Evolutionary conservation across 1,140 invertebrate species (phyloP).

Genomic region (Drosophila kurseongensis): DNA sequence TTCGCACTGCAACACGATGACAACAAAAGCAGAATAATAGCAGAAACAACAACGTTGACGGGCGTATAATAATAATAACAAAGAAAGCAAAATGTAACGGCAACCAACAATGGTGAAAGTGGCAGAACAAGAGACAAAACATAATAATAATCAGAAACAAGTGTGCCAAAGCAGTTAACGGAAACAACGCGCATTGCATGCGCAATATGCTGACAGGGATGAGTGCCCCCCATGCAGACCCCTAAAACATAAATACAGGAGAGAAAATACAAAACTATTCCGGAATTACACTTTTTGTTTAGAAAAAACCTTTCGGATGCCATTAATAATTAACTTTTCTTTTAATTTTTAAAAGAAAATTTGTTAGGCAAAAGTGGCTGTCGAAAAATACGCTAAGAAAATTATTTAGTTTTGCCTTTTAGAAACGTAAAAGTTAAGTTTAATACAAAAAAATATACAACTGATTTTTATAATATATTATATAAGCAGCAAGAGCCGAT

Average conservation of each 20-base stretch:
- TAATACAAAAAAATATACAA: too few relatives aligned
- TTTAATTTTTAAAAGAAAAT: too few relatives aligned
- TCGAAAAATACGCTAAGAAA: too few relatives aligned
- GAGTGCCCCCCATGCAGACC: constrained; percentile 38
- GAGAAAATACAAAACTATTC: not conserved
- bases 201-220: constrained; percentile 69
- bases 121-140: constrained; percentile 74
- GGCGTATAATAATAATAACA: constrained; percentile 59
- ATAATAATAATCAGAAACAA: constrained; percentile 84
- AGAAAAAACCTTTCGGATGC: too few relatives aligned
- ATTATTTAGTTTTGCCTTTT: too few relatives aligned
- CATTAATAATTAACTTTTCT: too few relatives aligned
- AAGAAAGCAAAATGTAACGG: constrained; percentile 65
- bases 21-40: constrained; percentile 41
- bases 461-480: too few relatives aligned
- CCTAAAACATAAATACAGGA: not conserved
- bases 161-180: constrained; percentile 83
- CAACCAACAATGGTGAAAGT: constrained; percentile 65
- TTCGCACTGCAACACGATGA: constrained; percentile 50
- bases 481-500: too few relatives aligned
- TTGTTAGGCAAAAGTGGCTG: too few relatives aligned
- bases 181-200: constrained; percentile 81
- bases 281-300: not conserved
- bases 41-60: constrained; percentile 51
- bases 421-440: too few relatives aligned